Evolutionary conservation across 2,797 vertebrate genomes (phyloP).

Genomic region (Gambelia wislizenii): DNA sequence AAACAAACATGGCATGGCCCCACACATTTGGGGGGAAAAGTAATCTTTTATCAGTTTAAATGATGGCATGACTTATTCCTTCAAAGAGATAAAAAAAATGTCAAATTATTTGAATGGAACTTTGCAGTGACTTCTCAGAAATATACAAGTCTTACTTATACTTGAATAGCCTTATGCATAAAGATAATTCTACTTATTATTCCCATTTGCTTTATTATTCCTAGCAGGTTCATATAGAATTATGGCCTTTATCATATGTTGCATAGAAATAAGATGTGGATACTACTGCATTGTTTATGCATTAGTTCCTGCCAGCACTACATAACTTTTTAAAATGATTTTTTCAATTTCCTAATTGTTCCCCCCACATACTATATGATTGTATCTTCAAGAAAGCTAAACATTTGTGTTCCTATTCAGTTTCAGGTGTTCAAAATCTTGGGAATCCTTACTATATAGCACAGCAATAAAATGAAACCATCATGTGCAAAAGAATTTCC

Average conservation of each 20-base stretch:
- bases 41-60: neutral
- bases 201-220: neutral
- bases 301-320: neutral
- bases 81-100: slow-evolving; percentile 55
- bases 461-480: neutral
- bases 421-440: neutral
- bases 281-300: rapidly evolving
- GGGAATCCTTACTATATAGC: neutral
- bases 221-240: neutral
- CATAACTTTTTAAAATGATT: neutral
- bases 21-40: neutral
- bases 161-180: slow-evolving; percentile 30
- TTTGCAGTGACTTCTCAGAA: slow-evolving; percentile 29
- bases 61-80: slow-evolving; percentile 46
- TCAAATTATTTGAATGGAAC: slow-evolving; percentile 48
- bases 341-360: no score
- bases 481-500: neutral
- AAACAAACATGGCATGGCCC: neutral
- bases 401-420: neutral
- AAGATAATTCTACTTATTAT: slow-evolving; percentile 33
- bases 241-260: slow-evolving; percentile 42
- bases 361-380: neutral
- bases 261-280: rapidly evolving
- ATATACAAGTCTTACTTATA: slow-evolving; percentile 25
- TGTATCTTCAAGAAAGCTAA: neutral